phyloP scores from a whole-genome alignment of 2,888 invertebrate species.

The Rhamphomyia laevipes region DNA sequence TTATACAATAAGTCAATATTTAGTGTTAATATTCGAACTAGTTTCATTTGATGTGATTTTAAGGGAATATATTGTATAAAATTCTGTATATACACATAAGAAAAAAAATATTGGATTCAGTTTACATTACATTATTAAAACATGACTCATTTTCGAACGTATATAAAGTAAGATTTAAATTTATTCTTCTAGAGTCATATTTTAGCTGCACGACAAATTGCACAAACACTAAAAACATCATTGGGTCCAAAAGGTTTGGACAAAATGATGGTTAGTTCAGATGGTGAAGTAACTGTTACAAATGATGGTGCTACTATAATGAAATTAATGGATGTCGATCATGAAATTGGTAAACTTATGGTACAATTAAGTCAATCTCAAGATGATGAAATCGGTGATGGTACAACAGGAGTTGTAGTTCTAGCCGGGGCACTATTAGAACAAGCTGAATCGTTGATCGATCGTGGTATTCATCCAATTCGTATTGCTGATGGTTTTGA shows the following conservation, averaged over 20 bases:
- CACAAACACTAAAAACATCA: conserved; percentile 80
- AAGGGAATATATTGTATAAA: too few species aligned
- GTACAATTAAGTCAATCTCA: conserved; percentile 97
- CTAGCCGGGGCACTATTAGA: conserved; percentile 78
- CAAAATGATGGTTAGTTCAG: conserved; percentile 93
- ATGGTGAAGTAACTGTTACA: conserved; percentile 95
- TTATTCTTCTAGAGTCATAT: conserved; percentile 75
- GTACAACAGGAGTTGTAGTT: conserved; percentile 95
- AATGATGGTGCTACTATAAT: conserved; percentile 99
- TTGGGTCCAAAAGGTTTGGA: conserved; percentile 95
- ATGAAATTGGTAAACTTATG: conserved; percentile 95
- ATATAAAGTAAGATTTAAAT: background rate
- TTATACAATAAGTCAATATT: too few species aligned
- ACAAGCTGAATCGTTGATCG: conserved; percentile 83
- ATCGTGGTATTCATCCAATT: conserved; percentile 97
- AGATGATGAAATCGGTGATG: conserved; percentile 99
- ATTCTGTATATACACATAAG: too few species aligned
- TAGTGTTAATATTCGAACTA: too few species aligned
- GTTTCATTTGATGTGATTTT: too few species aligned
- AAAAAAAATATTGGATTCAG: too few species aligned
- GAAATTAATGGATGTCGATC: conserved; percentile 97
- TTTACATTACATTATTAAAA: too few species aligned
- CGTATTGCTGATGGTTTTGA: conserved; percentile 98
- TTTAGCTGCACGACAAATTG: conserved; percentile 87
- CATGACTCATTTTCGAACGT: background rate